A percentile compares a stretch with the other conserved stretches of the same genome.
Conservation (phyloP, 64 coral and sea anemone genomes). For the Stichodactyla helianthus region DNA sequence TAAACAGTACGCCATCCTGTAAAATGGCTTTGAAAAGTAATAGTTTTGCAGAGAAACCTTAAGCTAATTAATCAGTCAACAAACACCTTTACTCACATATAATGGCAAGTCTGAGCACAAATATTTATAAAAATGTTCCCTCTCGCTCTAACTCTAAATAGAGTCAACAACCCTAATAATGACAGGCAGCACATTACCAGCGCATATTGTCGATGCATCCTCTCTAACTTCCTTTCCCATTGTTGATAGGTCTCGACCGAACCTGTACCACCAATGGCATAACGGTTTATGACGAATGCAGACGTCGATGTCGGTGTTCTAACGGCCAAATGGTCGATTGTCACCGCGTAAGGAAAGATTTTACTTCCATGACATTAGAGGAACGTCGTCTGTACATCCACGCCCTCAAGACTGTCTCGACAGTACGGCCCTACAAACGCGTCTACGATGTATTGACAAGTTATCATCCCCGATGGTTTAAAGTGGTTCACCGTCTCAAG, state of each 20-base stretch:
- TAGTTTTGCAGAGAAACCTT: too few species aligned
- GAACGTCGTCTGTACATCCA: constrained; percentile 49
- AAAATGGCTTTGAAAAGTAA: too few species aligned
- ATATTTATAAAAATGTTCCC: too few species aligned
- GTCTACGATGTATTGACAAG: constrained; percentile 47
- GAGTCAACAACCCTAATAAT: too few species aligned
- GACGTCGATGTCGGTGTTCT: constrained; percentile 42
- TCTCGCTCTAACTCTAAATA: too few species aligned
- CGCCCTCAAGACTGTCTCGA: constrained; percentile 43
- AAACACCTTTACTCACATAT: too few species aligned
- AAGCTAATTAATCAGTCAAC: too few species aligned
- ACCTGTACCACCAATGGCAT: not conserved
- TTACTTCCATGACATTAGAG: constrained; percentile 42
- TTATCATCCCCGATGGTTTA: constrained; percentile 31
- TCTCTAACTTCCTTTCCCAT: too few species aligned
- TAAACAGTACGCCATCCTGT: too few species aligned
- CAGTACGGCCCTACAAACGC: constrained; percentile 1
- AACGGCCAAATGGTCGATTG: constrained; percentile 40
- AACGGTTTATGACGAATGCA: constrained; percentile 55
- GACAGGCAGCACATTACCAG: too few species aligned
- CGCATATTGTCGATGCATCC: too few species aligned
- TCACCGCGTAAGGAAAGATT: constrained; percentile 64
- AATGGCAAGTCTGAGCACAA: too few species aligned
- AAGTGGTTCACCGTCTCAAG: not conserved
- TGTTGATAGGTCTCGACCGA: not conserved